phyloP scores from a whole-genome alignment of 2,797 vertebrate species.

The Esox masquinongy region DNA sequence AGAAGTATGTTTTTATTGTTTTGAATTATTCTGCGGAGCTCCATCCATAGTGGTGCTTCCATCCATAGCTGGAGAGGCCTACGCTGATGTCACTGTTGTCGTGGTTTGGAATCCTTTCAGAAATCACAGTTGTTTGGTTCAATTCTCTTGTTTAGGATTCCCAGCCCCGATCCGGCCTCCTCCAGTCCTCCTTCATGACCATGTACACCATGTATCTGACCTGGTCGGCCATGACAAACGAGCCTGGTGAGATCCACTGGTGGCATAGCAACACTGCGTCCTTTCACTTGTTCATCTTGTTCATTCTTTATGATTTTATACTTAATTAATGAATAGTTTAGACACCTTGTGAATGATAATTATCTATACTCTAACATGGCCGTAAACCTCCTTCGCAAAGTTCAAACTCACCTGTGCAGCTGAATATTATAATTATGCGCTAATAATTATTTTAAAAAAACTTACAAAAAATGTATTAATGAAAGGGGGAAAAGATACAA shows the following conservation, averaged over 20 bases:
- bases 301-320: neutral
- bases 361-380: too few relatives aligned
- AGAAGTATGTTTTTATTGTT: neutral
- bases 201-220: conserved; percentile 93
- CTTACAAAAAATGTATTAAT: too few relatives aligned
- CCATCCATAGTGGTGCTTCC: neutral
- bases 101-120: neutral
- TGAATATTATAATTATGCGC: too few relatives aligned
- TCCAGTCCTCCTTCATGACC: conserved; percentile 92
- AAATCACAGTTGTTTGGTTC: neutral
- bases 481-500: neutral
- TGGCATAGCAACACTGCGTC: neutral
- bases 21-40: neutral
- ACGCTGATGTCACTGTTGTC: neutral
- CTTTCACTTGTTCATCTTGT: neutral
- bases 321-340: neutral
- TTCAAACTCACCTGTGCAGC: too few relatives aligned
- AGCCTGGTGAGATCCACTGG: conserved; percentile 83
- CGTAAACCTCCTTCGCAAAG: too few relatives aligned
- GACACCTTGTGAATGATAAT: too few relatives aligned
- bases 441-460: too few relatives aligned
- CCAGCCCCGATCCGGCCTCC: conserved; percentile 86
- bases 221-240: conserved; percentile 93
- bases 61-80: neutral
- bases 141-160: conserved; percentile 74